Conservation (phyloP, 2,888 invertebrate species). For the Drosophila stalkeri region DNA sequence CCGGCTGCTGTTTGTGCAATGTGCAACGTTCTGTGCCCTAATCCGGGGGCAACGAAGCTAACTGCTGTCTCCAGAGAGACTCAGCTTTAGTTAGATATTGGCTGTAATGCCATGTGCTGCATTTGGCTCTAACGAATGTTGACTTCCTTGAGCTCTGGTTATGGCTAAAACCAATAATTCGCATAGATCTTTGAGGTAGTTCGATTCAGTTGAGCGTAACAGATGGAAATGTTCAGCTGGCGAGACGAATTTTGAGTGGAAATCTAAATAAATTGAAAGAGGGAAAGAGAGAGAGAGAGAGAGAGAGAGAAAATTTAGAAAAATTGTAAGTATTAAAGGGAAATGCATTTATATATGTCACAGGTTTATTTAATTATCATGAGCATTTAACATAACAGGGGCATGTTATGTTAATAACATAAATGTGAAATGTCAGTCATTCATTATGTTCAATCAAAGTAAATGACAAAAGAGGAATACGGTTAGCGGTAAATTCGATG, state of each 20-base stretch:
- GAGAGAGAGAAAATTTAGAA: too few relatives aligned
- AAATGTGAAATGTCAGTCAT: too few relatives aligned
- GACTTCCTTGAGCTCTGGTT: conserved; percentile 4
- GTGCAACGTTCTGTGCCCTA: conserved; percentile 1
- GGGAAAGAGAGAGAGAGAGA: not conserved
- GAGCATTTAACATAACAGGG: too few relatives aligned
- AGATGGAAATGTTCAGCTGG: not conserved
- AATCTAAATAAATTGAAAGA: not conserved
- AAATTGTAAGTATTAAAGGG: too few relatives aligned
- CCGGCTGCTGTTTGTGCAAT: conserved; percentile 33
- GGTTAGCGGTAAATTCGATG: too few relatives aligned
- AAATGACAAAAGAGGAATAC: too few relatives aligned
- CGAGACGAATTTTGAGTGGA: not conserved
- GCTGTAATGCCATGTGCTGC: not conserved
- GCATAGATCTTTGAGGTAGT: not conserved
- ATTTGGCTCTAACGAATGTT: conserved; percentile 14
- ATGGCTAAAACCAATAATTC: conserved; percentile 19
- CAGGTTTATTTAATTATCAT: too few relatives aligned
- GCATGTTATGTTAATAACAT: too few relatives aligned
- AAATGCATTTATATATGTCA: too few relatives aligned
- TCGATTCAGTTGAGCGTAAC: conserved; percentile 9
- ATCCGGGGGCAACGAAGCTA: conserved; percentile 18
- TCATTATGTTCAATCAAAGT: too few relatives aligned
- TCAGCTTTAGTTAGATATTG: conserved; percentile 2
- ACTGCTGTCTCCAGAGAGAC: conserved; percentile 16